phyloP scores from a whole-genome alignment of 2,888 invertebrate species.

The Perizoma affinitatum region DNA sequence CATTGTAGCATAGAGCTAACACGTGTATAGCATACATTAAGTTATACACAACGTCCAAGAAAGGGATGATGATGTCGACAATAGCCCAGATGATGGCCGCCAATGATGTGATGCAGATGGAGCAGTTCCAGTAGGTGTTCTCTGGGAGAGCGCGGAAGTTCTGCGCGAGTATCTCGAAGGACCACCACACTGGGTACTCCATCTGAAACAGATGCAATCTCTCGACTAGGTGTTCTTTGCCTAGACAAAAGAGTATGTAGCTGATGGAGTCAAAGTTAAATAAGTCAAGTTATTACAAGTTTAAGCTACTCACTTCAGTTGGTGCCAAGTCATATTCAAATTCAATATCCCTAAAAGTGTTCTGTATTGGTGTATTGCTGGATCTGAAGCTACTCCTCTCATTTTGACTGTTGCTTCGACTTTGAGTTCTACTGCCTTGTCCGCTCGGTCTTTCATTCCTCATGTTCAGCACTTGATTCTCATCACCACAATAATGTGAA shows the following conservation, averaged over 20 bases:
- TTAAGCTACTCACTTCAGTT: conserved; percentile 2
- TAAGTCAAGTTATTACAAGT: too few relatives aligned
- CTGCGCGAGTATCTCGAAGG: conserved; percentile 36
- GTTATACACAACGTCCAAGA: conserved; percentile 53
- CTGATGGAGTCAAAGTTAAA: too few relatives aligned
- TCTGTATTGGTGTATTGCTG: neutral
- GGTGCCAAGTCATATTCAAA: conserved; percentile 12
- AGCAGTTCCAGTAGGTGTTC: conserved; percentile 57
- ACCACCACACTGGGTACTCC: conserved; percentile 58
- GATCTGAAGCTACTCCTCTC: conserved; percentile 7
- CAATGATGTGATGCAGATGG: conserved; percentile 52
- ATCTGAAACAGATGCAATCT: conserved; percentile 41
- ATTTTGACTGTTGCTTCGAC: too few relatives aligned
- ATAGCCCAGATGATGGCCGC: conserved; percentile 47
- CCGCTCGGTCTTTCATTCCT: neutral
- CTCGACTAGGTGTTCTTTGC: neutral
- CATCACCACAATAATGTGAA: too few relatives aligned
- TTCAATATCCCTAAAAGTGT: conserved; percentile 14
- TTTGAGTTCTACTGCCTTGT: neutral
- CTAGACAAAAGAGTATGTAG: too few relatives aligned
- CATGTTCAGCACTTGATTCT: too few relatives aligned
- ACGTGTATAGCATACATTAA: conserved; percentile 55
- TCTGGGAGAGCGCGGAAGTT: conserved; percentile 53
- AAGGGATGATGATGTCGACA: conserved; percentile 26
- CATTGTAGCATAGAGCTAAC: conserved; percentile 45